Conservation (phyloP, 2,797 vertebrate species). For the Dryobates pubescens region DNA sequence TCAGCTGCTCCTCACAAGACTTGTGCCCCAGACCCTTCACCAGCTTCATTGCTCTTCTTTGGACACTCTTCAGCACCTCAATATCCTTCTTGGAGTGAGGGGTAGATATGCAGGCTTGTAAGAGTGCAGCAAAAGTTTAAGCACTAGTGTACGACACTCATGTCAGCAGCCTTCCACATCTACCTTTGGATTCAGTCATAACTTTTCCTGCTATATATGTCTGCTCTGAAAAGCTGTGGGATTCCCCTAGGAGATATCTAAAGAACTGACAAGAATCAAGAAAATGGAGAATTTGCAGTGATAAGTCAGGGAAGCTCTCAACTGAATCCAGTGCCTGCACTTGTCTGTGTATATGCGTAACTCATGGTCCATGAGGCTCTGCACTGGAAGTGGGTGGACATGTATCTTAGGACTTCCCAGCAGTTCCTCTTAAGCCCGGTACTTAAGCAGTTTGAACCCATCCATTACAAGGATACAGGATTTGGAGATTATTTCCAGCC, state of each 20-base stretch:
- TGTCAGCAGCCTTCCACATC: neutral
- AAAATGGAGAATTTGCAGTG: neutral
- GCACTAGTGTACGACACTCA: accelerated
- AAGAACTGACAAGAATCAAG: neutral
- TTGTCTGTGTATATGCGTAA: neutral
- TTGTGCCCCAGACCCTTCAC: no score
- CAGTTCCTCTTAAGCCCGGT: neutral
- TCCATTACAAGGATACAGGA: no score
- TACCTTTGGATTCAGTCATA: neutral
- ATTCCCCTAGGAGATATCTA: neutral
- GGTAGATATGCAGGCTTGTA: no score
- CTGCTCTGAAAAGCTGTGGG: neutral
- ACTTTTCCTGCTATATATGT: neutral
- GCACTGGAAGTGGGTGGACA: neutral
- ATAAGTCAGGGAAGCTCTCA: neutral
- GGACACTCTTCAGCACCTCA: no score
- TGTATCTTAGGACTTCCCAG: neutral
- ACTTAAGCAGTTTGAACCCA: neutral
- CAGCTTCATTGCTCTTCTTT: no score
- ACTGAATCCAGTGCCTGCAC: neutral
- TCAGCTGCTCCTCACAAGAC: no score
- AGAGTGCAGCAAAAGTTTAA: neutral
- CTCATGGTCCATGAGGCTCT: neutral
- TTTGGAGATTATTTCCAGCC: no score
- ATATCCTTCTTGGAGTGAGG: no score